These are phyloP conservation scores for Nymphalis polychloros DNA, from an alignment of 2,888 invertebrate genomes.

Conservation along the genomic window DNA sequence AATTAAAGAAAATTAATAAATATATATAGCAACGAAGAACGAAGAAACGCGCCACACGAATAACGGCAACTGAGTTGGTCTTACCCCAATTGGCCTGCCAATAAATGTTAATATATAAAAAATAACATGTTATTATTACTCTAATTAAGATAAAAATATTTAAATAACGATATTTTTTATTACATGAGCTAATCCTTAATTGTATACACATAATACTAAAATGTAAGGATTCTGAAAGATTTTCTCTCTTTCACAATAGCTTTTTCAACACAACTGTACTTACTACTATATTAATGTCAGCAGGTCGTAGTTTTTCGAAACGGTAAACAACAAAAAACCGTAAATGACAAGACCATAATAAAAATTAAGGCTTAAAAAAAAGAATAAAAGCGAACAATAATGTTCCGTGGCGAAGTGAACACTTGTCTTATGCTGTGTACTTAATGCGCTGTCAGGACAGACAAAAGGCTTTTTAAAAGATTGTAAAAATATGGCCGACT, in stretches of 20 bases:
- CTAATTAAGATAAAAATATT: too few species aligned
- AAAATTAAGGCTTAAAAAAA: slow-evolving; percentile 45
- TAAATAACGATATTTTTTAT: background rate
- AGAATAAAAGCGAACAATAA: slow-evolving; percentile 59
- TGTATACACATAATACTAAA: background rate
- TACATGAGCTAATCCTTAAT: background rate
- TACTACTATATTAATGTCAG: slow-evolving; percentile 12
- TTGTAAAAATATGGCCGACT: slow-evolving; percentile 71
- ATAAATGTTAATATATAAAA: too few species aligned
- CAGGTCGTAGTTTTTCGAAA: slow-evolving; percentile 27
- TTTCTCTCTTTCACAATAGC: background rate
- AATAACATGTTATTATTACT: too few species aligned
- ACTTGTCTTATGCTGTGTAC: slow-evolving; percentile 72
- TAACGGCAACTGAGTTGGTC: too few species aligned
- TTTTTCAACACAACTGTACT: slow-evolving; percentile 3
- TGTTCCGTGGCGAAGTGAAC: slow-evolving; percentile 61
- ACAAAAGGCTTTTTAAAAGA: slow-evolving; percentile 71
- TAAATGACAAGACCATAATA: slow-evolving; percentile 37
- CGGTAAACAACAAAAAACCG: slow-evolving; percentile 15
- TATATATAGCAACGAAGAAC: too few species aligned
- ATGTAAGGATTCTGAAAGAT: background rate
- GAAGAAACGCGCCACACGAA: too few species aligned
- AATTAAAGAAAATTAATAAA: too few species aligned
- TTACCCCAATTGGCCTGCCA: too few species aligned
- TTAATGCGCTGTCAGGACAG: slow-evolving; percentile 69